phyloP scores from a whole-genome alignment of 2,113 vertebrate genomes.

The Lathamus discolor region DNA sequence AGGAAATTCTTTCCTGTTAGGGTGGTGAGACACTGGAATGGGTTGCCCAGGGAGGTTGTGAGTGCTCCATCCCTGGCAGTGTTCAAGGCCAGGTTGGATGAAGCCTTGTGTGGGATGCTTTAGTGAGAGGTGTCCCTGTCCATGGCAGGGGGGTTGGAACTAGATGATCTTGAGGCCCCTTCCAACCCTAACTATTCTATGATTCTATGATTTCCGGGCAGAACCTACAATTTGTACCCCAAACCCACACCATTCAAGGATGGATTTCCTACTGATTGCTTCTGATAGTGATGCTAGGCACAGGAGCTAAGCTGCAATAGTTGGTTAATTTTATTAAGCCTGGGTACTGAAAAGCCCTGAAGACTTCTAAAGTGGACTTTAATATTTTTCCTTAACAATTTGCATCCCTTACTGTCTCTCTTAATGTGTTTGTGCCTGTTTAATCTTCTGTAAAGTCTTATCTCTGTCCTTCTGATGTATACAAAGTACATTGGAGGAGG shows the following conservation, averaged over 20 bases:
- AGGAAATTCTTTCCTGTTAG: too few relatives aligned
- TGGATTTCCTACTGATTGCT: slow-evolving; percentile 26
- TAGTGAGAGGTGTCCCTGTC: too few relatives aligned
- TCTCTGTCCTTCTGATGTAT: slow-evolving; percentile 27
- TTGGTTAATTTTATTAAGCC: slow-evolving; percentile 55
- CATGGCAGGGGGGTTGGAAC: too few relatives aligned
- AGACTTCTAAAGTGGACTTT: slow-evolving; percentile 34
- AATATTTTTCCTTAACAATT: slow-evolving; percentile 61
- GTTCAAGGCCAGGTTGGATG: too few relatives aligned
- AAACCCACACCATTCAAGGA: background rate
- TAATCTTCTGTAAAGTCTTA: slow-evolving; percentile 59
- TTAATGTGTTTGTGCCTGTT: slow-evolving; percentile 38
- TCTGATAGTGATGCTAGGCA: slow-evolving; percentile 3
- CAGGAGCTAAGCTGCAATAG: slow-evolving; percentile 15
- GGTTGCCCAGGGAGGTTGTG: too few relatives aligned
- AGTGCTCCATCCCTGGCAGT: too few relatives aligned
- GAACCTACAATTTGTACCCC: background rate
- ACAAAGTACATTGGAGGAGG: background rate
- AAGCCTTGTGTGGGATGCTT: too few relatives aligned
- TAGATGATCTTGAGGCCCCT: too few relatives aligned
- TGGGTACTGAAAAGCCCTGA: slow-evolving; percentile 33
- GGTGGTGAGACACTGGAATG: too few relatives aligned
- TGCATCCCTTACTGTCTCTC: slow-evolving; percentile 46
- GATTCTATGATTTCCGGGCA: background rate
- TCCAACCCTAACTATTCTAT: too few relatives aligned